Evolutionary conservation across 1,140 invertebrate genomes (phyloP), one percentile per base, ranked within the genome.

Genomic region (Chrysoperla carnea): DNA sequence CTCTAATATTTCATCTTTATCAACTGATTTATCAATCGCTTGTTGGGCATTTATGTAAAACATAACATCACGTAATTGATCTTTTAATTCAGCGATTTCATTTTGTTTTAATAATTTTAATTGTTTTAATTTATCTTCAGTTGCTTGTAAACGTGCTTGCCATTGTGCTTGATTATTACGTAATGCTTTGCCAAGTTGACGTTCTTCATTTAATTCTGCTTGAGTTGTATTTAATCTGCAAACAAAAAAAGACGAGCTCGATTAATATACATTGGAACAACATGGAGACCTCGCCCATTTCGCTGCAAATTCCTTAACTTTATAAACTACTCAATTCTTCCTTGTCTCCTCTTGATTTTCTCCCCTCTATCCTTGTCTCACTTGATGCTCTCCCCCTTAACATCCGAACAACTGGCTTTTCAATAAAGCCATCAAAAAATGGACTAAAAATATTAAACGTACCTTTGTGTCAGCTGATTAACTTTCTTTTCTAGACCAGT

Each of bases 1-100:
- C 1, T 73, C 69, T 29, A 71, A 67, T 44, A 85, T 75, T 52
- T 87, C 82, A 35, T 81, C 74, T 39, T 68, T 67, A 12, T 76
- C 46, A 9, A 67, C 64, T 0, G 73, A 75, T 45, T 72, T 69
- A 46, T 70, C 69, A 48, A 78, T 73, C 1, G 48, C 65, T 14
- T 80, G 70, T 54, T 85, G 81, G 8, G 89, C 90, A 52, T 96
- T 88, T 41, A 98, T 70, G 58, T 83, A 94, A 66, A 96, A 92
- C 89, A 97, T 94, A 1, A 99, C 66, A 70, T 98, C 93, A 9
- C 86, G 67, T 1, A 97, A 65, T 66, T 98, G 92, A 49, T 96
- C 91, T 51, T 83, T 75, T 8, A 98, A 66, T 11, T 93, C 89
- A 0, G 57, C 45, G 2, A 93, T 70, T 72, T 93, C 83, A 50